Evolutionary conservation across 2,888 invertebrate species (phyloP).

Genomic region (Ashinkailepas kermadecensis): DNA sequence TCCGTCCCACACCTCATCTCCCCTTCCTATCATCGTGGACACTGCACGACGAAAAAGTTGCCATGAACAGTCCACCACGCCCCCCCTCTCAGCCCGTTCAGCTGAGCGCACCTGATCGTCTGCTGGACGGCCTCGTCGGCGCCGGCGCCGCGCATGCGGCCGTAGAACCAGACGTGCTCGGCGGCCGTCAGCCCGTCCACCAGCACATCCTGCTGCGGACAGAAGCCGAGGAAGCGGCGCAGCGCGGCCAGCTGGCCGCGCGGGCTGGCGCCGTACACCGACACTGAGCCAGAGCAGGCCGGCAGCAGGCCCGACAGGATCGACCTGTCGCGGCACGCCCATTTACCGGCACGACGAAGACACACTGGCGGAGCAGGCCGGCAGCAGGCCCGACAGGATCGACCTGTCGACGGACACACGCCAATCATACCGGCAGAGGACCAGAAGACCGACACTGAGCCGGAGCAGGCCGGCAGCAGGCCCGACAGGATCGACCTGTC

Average conservation of each 20-base stretch:
- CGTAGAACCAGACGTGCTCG: constrained; percentile 68
- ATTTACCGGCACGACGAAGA: no score
- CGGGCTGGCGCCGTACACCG: constrained; percentile 52
- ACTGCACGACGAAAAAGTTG: no score
- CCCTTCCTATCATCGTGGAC: no score
- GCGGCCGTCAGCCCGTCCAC: constrained; percentile 58
- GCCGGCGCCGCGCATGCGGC: constrained; percentile 36
- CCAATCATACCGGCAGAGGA: no score
- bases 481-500: neutral
- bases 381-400: no score
- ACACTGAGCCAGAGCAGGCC: constrained; percentile 66
- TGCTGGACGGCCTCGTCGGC: neutral
- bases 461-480: no score
- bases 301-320: constrained; percentile 57
- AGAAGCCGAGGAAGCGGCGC: constrained; percentile 65
- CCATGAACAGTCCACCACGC: no score
- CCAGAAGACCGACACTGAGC: no score
- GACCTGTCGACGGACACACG: no score
- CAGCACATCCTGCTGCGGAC: constrained; percentile 79
- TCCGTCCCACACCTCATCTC: no score
- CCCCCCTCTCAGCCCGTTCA: no score
- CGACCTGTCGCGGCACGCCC: neutral
- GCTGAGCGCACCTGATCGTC: neutral
- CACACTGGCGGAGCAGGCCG: no score
- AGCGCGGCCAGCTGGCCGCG: constrained; percentile 51